These are phyloP conservation scores for Alethe castanea DNA, from an alignment of 2,113 vertebrate species.

Conservation along the genomic window DNA sequence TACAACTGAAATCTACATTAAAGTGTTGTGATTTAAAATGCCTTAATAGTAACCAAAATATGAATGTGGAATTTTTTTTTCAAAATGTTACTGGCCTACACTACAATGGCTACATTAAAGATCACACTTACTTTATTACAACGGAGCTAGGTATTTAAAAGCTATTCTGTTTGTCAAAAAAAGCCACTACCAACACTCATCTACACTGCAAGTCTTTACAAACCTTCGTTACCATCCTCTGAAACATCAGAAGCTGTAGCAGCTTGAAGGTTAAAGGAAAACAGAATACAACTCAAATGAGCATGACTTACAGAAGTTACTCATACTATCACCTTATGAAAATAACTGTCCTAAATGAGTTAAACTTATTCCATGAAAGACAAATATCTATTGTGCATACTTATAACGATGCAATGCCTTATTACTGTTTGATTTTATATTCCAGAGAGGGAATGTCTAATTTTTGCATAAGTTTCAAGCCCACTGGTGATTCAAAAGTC, in stretches of 20 bases:
- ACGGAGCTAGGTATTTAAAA: neutral
- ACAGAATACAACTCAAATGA: conserved; percentile 55
- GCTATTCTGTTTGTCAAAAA: neutral
- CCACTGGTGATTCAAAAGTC: neutral
- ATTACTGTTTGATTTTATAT: neutral
- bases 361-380: neutral
- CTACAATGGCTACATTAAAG: neutral
- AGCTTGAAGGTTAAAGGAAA: conserved; percentile 58
- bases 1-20: neutral
- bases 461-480: neutral
- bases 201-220: conserved; percentile 49
- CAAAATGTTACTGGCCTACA: neutral
- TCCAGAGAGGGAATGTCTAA: neutral
- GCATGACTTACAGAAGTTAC: neutral
- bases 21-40: neutral
- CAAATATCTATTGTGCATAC: neutral
- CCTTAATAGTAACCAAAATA: neutral
- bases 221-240: conserved; percentile 55
- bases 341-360: neutral
- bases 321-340: neutral
- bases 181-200: conserved; percentile 10
- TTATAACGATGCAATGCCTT: neutral
- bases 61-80: neutral
- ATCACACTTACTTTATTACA: conserved; percentile 46
- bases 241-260: conserved; percentile 57